Conservation (phyloP, 2,113 vertebrate genomes). For the Gobio gobio region DNA sequence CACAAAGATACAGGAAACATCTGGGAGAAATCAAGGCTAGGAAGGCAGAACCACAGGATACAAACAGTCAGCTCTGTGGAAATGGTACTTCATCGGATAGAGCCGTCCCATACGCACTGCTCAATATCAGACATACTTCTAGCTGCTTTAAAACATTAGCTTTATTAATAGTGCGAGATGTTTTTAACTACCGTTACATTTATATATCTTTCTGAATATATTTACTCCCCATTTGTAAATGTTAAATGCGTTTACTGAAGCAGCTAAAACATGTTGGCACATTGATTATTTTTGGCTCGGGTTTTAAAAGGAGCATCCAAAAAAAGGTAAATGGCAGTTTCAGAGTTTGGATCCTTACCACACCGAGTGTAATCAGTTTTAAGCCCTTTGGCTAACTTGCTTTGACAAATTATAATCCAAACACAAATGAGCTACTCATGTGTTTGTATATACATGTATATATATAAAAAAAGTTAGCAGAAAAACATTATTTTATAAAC, state of each 20-base stretch:
- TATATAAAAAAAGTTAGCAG: constrained; percentile 65
- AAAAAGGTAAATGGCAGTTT: constrained; percentile 10
- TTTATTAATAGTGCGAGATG: background rate
- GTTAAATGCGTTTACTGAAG: background rate
- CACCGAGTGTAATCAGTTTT: background rate
- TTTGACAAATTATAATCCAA: constrained; percentile 24
- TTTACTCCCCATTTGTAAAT: background rate
- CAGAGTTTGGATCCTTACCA: constrained; percentile 2
- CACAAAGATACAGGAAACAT: constrained; percentile 80
- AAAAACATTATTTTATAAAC: constrained; percentile 66
- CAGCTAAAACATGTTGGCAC: background rate
- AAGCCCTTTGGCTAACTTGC: background rate
- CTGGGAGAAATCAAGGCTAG: constrained; percentile 75
- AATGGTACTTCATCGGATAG: constrained; percentile 56
- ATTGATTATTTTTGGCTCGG: background rate
- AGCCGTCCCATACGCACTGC: background rate
- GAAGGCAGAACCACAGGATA: constrained; percentile 75
- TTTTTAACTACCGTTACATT: background rate
- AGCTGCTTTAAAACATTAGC: background rate
- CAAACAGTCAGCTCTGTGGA: constrained; percentile 62
- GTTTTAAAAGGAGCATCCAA: background rate
- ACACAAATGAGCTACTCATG: background rate
- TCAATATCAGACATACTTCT: constrained; percentile 14
- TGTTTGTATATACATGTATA: background rate
- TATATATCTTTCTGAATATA: background rate